Percentiles rank a stretch among this genome's conserved stretches.
Conservation (phyloP, 2,797 vertebrate genomes). For the Dermochelys coriacea region DNA sequence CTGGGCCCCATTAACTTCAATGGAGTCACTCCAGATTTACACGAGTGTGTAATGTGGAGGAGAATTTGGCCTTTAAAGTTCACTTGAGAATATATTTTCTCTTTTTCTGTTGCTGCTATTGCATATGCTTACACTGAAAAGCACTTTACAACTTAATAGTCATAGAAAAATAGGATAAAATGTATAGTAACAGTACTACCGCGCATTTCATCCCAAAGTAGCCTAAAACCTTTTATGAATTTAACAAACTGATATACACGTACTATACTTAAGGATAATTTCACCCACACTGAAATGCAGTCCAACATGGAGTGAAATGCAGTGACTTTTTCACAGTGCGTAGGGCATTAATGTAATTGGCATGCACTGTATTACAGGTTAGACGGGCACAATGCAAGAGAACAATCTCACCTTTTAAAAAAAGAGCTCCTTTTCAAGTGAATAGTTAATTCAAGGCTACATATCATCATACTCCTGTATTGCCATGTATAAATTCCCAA, state of each 20-base stretch:
- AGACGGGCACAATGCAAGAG: conserved; percentile 39
- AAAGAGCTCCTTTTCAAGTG: conserved; percentile 10
- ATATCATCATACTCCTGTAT: not conserved
- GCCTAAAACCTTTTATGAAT: conserved; percentile 67
- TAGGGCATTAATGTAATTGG: conserved; percentile 60
- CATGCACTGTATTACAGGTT: conserved; percentile 65
- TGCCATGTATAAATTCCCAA: not conserved
- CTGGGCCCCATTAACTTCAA: not conserved
- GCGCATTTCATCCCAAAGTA: conserved; percentile 65
- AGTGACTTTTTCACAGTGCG: conserved; percentile 68
- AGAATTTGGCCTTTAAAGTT: conserved; percentile 21
- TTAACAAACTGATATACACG: conserved; percentile 67
- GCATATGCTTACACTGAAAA: conserved; percentile 51
- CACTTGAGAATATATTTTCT: conserved; percentile 22
- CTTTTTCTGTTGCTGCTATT: conserved; percentile 41
- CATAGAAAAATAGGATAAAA: conserved; percentile 64
- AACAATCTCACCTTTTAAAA: not conserved
- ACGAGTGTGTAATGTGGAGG: not conserved
- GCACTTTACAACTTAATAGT: conserved; percentile 66
- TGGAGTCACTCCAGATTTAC: not conserved
- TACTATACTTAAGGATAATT: conserved; percentile 68
- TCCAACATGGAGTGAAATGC: not conserved
- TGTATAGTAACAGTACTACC: conserved; percentile 69
- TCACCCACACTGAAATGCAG: conserved; percentile 33
- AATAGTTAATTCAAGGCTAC: not conserved